Evolutionary conservation across 2,113 vertebrate species (phyloP), one percentile per base, ranked within the genome.

Genomic region (Neogobius melanostomus): DNA sequence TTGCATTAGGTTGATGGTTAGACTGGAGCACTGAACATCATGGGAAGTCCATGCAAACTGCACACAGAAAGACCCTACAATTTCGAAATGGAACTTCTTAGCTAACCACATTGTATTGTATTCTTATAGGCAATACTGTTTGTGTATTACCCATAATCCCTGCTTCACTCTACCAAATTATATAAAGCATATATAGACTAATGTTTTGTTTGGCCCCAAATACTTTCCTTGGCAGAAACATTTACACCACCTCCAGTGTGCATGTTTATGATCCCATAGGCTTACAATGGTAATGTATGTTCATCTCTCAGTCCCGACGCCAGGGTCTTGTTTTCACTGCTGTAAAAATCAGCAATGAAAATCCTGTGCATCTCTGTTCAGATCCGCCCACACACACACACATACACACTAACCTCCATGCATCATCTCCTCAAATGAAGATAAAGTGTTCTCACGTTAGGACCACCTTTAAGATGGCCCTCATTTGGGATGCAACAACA

Each of bases 401-500:
- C 46, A 66, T 28, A 60, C 28, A 70, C 57, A 64, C 71, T 56
- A 36, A 65, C 44, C n/a, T 45, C 69, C 7, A 80, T 82, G 64
- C 75, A 79, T 72, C 75, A 79, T 76, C n/a, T 21, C 71, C 79
- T 82, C 66, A 79, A 81, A 84, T 88, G 71, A 82, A 81, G 75
- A 81, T 68, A 72, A 87, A 82, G 62, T 62, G 67, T 68, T 83
- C 83, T 84, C 71, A 82, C 82, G 68, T 79, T 54, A 71, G 72
- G 66, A 83, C 72, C 63, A 82, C 77, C 81, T 85, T 85, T 80
- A 78, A 81, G 79, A 85, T 66, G 59, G 66, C 75, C 64, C 59
- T 70, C 78, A 84, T 89, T 87, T 80, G 61, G 69, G 69, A 85
- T 82, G 76, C 74, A 83, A 74, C 77, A 77, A 76, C 75, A 46